Evolutionary conservation across 2,888 invertebrate species (phyloP), one percentile per base, ranked within the genome.

Genomic region (Phasia obesa): DNA sequence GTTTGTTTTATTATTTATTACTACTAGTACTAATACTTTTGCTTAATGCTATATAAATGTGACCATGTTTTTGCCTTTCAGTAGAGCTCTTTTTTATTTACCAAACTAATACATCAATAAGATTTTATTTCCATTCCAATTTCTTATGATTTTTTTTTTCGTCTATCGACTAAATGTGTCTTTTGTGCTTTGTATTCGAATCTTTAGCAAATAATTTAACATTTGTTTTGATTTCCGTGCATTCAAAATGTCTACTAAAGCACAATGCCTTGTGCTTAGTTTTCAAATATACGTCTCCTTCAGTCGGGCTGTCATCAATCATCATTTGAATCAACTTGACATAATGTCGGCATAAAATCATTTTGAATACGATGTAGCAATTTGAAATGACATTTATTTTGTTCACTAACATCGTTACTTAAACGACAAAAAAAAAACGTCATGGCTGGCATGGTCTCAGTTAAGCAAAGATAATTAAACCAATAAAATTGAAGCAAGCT

Each of bases 371-470:
- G 25, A 5, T 62, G 62, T 62, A 53, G 55, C 44, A 70, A 60
- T 70, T 77, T 70, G 9, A 77, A 62, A 55, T 77, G 69, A 70
- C 77, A 70, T 77, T 77, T 77, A 77, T 77, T 77, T 77, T 15
- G 9, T 19, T 25, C 55, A 38, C 27, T 31, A 27, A 4, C 27
- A 57, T 31, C 3, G 15, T 13, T 2, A 21, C 42, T 13, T 4
- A 31, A 69, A 44, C 15, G 5, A 6, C 27, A 55, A n/a, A 19
- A 35, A 23, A 13, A 35, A 21, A 57, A 19, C 0, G n/a, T n/a
- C n/a, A n/a, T n/a, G n/a, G 27, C 19, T 35, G 17, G 4, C 9
- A 55, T 9, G 4, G 13, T 49, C 2, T 11, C n/a, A 53, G 6
- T 25, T 19, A 71, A 60, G 49, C 59, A 60, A 60, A 49, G 27